phyloP scores from a whole-genome alignment of 2,113 vertebrate genomes.

The Amphilophus citrinellus region DNA sequence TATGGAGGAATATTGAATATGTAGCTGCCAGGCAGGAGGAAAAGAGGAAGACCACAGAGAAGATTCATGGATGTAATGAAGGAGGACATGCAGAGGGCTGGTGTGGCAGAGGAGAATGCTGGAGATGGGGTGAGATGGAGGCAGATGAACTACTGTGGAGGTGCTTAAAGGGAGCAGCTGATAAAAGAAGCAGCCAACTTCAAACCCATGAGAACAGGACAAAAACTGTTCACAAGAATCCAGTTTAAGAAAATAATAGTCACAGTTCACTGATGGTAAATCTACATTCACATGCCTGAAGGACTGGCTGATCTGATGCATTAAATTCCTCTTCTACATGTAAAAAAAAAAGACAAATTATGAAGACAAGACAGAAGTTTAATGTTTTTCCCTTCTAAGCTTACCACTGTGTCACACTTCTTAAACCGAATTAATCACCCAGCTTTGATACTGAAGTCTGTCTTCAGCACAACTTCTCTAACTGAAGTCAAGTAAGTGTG shows the following conservation, averaged over 20 bases:
- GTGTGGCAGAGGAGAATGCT: no score
- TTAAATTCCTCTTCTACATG: background rate
- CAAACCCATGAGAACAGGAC: background rate
- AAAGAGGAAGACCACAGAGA: no score
- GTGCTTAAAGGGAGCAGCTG: no score
- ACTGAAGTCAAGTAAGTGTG: conserved; percentile 13
- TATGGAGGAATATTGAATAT: no score
- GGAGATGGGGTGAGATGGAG: no score
- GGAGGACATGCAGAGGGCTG: no score
- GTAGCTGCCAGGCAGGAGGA: no score
- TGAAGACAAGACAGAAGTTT: background rate
- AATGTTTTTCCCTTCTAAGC: background rate
- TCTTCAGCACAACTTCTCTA: background rate
- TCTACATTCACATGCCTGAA: background rate
- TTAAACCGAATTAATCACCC: background rate
- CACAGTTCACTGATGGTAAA: background rate
- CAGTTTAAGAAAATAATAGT: background rate
- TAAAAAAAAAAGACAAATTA: background rate
- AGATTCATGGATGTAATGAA: no score
- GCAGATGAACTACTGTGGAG: no score
- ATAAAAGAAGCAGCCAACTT: background rate
- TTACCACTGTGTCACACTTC: background rate
- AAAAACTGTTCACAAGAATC: background rate
- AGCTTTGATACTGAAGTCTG: conserved; percentile 4
- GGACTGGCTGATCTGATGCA: background rate